Percentiles rank a stretch among this genome's conserved stretches.
Conservation (phyloP, 2,797 vertebrate species). For the Acanthiza pusilla region DNA sequence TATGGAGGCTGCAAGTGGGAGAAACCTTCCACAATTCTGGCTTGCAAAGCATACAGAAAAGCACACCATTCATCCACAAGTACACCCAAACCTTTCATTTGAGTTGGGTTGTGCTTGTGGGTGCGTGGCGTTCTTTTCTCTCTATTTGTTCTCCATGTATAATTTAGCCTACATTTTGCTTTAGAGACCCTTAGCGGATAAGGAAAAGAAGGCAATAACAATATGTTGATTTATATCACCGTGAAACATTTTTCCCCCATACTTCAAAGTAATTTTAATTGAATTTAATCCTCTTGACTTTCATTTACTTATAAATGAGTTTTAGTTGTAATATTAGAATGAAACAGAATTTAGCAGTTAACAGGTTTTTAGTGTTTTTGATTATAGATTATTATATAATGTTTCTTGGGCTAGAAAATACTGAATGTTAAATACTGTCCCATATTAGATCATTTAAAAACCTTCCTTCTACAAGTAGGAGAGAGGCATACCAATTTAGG, state of each 20-base stretch:
- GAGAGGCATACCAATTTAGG: constrained; percentile 25
- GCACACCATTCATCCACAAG: constrained; percentile 21
- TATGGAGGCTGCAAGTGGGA: constrained; percentile 44
- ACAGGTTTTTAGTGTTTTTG: constrained; percentile 70
- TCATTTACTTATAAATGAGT: constrained; percentile 78
- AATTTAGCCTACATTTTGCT: constrained; percentile 56
- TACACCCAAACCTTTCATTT: constrained; percentile 55
- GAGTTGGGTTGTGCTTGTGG: constrained; percentile 51
- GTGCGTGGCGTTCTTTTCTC: constrained; percentile 36
- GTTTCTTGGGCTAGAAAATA: constrained; percentile 58
- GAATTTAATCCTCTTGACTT: constrained; percentile 78
- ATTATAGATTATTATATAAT: constrained; percentile 73
- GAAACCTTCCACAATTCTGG: constrained; percentile 25
- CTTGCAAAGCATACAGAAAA: constrained; percentile 42
- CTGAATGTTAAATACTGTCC: constrained; percentile 48
- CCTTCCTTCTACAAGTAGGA: constrained; percentile 10
- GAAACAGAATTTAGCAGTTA: constrained; percentile 69
- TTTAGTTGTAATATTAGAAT: constrained; percentile 69
- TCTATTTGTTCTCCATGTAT: constrained; percentile 44
- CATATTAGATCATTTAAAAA: constrained; percentile 22
- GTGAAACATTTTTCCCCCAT: constrained; percentile 64
- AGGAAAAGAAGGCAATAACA: constrained; percentile 69
- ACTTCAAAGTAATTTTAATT: constrained; percentile 78
- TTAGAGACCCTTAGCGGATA: constrained; percentile 58
- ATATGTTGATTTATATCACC: constrained; percentile 70